Evolutionary conservation across 2,797 vertebrate species (phyloP).

Genomic region (Sphenodon punctatus): DNA sequence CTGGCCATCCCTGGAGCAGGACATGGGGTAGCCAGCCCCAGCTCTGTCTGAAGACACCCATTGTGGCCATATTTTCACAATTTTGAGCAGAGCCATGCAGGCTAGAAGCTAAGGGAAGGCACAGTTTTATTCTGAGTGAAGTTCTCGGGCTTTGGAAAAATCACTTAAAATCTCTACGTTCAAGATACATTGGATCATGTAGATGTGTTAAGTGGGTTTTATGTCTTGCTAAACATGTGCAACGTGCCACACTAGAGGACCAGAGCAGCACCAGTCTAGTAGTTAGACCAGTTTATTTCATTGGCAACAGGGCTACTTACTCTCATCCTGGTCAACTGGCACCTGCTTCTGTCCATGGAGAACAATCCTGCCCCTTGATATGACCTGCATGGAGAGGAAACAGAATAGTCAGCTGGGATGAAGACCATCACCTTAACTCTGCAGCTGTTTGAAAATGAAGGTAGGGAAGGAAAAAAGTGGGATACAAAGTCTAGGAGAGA

Average conservation of each 20-base stretch:
- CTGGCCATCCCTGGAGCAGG: no score
- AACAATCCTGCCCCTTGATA: conserved; percentile 56
- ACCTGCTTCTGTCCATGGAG: conserved; percentile 49
- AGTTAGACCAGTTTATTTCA: neutral
- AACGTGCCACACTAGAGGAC: neutral
- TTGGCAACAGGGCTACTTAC: conserved; percentile 55
- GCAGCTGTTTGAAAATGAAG: neutral
- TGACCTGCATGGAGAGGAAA: conserved; percentile 40
- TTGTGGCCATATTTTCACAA: no score
- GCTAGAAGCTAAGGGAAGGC: no score
- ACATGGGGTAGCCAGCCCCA: no score
- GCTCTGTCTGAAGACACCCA: no score
- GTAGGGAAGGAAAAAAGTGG: neutral
- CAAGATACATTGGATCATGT: no score
- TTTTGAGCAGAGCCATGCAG: no score
- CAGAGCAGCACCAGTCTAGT: no score
- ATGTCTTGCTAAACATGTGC: neutral
- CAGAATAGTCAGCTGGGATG: neutral
- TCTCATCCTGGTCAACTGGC: conserved; percentile 7
- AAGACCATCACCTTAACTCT: neutral
- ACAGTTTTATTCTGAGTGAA: no score
- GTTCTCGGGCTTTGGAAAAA: no score
- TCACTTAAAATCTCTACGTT: no score
- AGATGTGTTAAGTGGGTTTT: neutral
- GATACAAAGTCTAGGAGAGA: neutral